Evolutionary conservation across 2,797 vertebrate species (phyloP).

Genomic region (Rhynchonycteris naso): DNA sequence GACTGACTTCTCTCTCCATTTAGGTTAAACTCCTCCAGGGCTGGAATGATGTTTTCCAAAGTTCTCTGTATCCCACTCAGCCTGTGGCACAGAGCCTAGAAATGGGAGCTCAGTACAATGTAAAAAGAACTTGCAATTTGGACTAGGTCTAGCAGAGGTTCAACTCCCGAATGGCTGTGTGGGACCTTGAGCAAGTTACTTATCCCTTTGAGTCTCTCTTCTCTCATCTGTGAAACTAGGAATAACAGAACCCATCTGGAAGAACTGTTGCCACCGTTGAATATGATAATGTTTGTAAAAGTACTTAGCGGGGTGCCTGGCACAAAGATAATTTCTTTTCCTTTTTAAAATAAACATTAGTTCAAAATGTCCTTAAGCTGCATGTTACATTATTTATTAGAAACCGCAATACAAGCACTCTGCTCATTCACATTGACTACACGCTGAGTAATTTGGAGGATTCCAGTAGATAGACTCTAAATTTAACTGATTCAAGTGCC

Average conservation of each 20-base stretch:
- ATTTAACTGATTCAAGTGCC: background rate
- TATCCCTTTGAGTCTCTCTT: background rate
- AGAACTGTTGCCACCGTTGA: background rate
- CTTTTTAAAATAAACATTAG: conserved; percentile 33
- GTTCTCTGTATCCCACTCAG: background rate
- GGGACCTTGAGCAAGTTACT: background rate
- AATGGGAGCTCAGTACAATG: background rate
- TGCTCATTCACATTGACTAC: background rate
- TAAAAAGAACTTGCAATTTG: background rate
- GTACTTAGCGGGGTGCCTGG: background rate
- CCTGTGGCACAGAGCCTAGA: background rate
- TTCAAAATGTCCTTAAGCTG: background rate
- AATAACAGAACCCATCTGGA: background rate
- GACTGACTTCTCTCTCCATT: background rate
- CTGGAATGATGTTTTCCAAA: background rate
- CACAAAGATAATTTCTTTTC: conserved; percentile 21
- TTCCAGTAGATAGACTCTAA: background rate
- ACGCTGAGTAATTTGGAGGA: background rate
- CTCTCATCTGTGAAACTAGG: background rate
- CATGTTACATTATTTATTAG: background rate
- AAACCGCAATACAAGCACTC: background rate
- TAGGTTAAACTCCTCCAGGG: background rate
- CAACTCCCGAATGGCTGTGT: background rate
- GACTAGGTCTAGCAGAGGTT: background rate
- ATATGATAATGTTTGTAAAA: background rate